Conservation (phyloP, 1,140 invertebrate species). For the Drosophila malerkotliana region DNA sequence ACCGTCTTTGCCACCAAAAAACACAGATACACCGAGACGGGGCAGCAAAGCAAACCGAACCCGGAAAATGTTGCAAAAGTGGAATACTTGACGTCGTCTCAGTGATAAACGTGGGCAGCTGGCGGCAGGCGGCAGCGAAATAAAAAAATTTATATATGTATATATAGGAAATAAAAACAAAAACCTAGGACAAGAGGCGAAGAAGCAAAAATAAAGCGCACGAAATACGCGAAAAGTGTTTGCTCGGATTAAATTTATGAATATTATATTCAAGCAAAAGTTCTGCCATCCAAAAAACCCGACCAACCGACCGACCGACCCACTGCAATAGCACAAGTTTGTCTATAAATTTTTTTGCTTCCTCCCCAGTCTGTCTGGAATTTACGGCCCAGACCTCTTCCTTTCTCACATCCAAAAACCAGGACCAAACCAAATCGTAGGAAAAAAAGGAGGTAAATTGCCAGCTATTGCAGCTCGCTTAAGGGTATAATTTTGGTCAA, state of each 20-base stretch:
- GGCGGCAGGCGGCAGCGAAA: background rate
- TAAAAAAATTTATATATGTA: slow-evolving; percentile 1
- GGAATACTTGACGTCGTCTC: slow-evolving; percentile 65
- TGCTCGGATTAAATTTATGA: slow-evolving; percentile 80
- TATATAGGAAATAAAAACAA: slow-evolving; percentile 25
- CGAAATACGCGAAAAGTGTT: slow-evolving; percentile 76
- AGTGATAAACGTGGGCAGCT: slow-evolving; percentile 62
- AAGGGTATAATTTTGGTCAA: slow-evolving; percentile 64
- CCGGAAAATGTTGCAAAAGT: slow-evolving; percentile 62
- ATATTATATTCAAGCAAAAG: slow-evolving; percentile 72
- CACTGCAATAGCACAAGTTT: slow-evolving; percentile 56
- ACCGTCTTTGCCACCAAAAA: slow-evolving; percentile 41
- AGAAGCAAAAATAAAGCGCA: slow-evolving; percentile 47
- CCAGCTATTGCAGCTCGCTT: slow-evolving; percentile 63
- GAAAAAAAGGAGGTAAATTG: slow-evolving; percentile 35
- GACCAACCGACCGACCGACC: slow-evolving; percentile 10
- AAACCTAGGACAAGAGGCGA: slow-evolving; percentile 3
- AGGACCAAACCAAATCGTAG: slow-evolving; percentile 8
- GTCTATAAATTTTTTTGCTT: slow-evolving; percentile 61
- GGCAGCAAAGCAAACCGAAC: slow-evolving; percentile 30
- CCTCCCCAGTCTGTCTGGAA: slow-evolving; percentile 21
- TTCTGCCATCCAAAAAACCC: slow-evolving; percentile 38
- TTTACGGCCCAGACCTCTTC: slow-evolving; percentile 37
- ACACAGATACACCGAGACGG: slow-evolving; percentile 28
- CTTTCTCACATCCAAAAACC: background rate